phyloP scores from a whole-genome alignment of 2,888 invertebrate species.

The Argyresthia goedartella region DNA sequence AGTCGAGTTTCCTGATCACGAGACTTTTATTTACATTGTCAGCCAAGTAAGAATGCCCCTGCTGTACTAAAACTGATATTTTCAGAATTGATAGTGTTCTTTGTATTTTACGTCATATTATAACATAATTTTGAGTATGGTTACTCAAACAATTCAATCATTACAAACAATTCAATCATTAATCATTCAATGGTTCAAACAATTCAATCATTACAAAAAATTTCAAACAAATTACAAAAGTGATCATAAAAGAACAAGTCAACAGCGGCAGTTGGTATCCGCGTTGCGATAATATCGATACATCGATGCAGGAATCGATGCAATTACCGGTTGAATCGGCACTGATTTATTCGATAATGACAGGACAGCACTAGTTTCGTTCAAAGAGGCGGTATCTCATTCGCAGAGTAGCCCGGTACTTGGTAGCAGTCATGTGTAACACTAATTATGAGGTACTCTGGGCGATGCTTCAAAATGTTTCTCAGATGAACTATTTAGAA shows the following conservation, averaged over 20 bases:
- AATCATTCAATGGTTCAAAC: no score
- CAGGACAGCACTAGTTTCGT: slow-evolving; percentile 27
- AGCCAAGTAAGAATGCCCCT: no score
- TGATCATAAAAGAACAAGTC: slow-evolving; percentile 1
- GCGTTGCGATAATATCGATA: slow-evolving; percentile 26
- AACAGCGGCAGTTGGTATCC: not conserved
- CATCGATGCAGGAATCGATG: slow-evolving; percentile 29
- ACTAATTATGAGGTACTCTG: slow-evolving; percentile 16
- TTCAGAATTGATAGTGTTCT: no score
- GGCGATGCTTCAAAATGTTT: not conserved
- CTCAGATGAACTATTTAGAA: not conserved
- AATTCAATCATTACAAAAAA: no score
- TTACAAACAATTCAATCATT: no score
- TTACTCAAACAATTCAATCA: no score
- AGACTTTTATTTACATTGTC: no score
- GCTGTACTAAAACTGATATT: no score
- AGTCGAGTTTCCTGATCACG: no score
- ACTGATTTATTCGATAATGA: slow-evolving; percentile 64
- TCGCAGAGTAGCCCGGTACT: slow-evolving; percentile 18
- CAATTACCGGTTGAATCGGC: slow-evolving; percentile 43
- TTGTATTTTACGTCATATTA: no score
- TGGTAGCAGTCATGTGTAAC: slow-evolving; percentile 23
- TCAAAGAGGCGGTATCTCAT: slow-evolving; percentile 27
- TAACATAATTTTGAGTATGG: no score
- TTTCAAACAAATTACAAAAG: not conserved